These are phyloP conservation scores for Polietes domitor DNA, from an alignment of 2,888 invertebrate genomes.

Conservation along the genomic window DNA sequence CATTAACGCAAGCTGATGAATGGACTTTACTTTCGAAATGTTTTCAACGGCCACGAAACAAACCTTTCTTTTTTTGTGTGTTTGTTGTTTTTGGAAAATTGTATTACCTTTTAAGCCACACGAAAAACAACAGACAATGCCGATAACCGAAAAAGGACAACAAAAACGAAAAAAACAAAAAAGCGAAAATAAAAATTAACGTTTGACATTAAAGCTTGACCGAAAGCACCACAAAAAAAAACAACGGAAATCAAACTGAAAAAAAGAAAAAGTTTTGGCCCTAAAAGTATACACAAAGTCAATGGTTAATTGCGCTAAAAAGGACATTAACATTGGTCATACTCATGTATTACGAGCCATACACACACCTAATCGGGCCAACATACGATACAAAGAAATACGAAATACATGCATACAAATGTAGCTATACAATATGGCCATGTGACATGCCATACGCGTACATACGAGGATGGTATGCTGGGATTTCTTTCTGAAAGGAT, in stretches of 20 bases:
- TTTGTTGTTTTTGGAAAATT: not conserved
- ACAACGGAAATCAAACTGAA: not conserved
- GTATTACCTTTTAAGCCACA: not conserved
- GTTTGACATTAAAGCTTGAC: slow-evolving; percentile 46
- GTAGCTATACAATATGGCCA: not conserved
- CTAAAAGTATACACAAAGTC: slow-evolving; percentile 40
- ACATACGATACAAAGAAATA: not conserved
- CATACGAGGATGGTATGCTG: not conserved
- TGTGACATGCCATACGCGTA: slow-evolving; percentile 34
- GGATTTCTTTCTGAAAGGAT: no score
- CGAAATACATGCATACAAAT: not conserved
- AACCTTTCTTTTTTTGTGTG: not conserved
- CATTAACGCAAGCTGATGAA: not conserved
- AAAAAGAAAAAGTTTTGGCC: slow-evolving; percentile 22
- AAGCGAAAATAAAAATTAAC: slow-evolving; percentile 23
- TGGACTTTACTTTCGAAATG: not conserved
- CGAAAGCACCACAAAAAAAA: slow-evolving; percentile 6
- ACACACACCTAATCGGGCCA: slow-evolving; percentile 41
- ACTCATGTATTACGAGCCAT: slow-evolving; percentile 29
- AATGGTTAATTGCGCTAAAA: slow-evolving; percentile 55
- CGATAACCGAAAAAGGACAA: slow-evolving; percentile 6
- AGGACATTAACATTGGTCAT: slow-evolving; percentile 50
- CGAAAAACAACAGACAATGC: not conserved
- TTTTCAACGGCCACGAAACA: not conserved
- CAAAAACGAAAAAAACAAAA: no score